A percentile compares a stretch with the other conserved stretches of the same genome.
These are phyloP conservation scores for Caenorhabditis sp. DNA, from an alignment of 2,888 invertebrate genomes.

Conservation along the genomic window DNA sequence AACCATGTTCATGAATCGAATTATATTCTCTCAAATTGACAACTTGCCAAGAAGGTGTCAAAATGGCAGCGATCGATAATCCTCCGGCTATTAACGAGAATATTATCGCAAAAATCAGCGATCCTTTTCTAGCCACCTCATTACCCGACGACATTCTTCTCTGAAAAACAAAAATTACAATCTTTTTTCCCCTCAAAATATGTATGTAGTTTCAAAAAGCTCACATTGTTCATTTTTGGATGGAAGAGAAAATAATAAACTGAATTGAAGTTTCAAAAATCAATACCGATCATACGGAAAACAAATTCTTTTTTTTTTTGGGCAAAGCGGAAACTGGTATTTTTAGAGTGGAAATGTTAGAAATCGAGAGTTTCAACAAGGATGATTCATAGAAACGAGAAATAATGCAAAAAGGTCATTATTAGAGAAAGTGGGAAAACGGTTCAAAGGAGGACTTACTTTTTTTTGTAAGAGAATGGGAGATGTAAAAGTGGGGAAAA, in stretches of 20 bases:
- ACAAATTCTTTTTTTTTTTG: background rate
- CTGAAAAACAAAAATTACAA: constrained; percentile 28
- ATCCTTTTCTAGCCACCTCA: constrained; percentile 57
- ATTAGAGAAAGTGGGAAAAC: background rate
- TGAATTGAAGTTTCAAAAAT: constrained; percentile 9
- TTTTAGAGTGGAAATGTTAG: background rate
- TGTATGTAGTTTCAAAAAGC: background rate
- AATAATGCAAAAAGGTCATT: background rate
- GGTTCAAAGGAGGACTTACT: no score
- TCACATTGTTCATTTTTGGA: constrained; percentile 10
- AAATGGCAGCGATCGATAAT: constrained; percentile 67
- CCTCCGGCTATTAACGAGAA: constrained; percentile 66
- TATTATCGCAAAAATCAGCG: constrained; percentile 57
- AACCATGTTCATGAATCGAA: constrained; percentile 69
- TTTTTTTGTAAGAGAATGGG: no score
- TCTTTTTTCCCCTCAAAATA: background rate
- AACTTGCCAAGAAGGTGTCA: constrained; percentile 69
- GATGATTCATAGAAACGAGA: background rate
- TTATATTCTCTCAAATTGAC: constrained; percentile 69
- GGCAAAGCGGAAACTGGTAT: background rate
- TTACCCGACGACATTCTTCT: constrained; percentile 46
- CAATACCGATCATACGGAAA: constrained; percentile 15
- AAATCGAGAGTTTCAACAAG: background rate
- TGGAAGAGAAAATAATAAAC: no score
- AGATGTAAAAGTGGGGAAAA: no score